A percentile compares a stretch with the other conserved stretches of the same genome.
Conservation (phyloP, 2,113 vertebrate genomes). For the Prunella himalayana region DNA sequence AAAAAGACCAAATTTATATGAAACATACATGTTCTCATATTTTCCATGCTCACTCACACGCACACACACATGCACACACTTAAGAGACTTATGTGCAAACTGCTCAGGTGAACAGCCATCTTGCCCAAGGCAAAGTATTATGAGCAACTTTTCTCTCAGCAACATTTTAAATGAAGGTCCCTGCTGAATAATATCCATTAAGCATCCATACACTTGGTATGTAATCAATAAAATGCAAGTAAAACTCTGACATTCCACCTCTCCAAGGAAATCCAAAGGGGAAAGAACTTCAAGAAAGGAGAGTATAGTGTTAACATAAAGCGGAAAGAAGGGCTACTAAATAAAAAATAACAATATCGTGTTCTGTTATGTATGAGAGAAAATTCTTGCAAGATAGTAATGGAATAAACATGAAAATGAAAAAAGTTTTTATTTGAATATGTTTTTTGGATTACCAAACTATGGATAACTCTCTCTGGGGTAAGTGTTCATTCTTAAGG, state of each 20-base stretch:
- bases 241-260: background rate
- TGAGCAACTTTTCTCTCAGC: background rate
- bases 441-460: background rate
- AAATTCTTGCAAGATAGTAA: background rate
- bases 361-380: background rate
- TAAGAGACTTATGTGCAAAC: background rate
- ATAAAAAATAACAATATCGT: background rate
- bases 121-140: background rate
- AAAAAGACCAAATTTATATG: background rate
- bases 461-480: background rate
- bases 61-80: fast-evolving
- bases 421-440: background rate
- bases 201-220: background rate
- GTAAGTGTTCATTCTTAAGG: background rate
- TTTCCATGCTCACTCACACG: background rate
- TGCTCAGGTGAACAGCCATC: background rate
- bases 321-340: background rate
- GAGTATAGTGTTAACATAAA: background rate
- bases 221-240: background rate
- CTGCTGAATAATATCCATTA: background rate
- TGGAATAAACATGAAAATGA: background rate
- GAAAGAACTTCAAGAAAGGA: background rate
- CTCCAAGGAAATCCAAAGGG: background rate
- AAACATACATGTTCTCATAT: background rate
- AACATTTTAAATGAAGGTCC: background rate